Percentiles rank a stretch among this genome's conserved stretches.
Evolutionary conservation across 2,888 invertebrate genomes (phyloP).

Genomic region (Hermodice carunculata): DNA sequence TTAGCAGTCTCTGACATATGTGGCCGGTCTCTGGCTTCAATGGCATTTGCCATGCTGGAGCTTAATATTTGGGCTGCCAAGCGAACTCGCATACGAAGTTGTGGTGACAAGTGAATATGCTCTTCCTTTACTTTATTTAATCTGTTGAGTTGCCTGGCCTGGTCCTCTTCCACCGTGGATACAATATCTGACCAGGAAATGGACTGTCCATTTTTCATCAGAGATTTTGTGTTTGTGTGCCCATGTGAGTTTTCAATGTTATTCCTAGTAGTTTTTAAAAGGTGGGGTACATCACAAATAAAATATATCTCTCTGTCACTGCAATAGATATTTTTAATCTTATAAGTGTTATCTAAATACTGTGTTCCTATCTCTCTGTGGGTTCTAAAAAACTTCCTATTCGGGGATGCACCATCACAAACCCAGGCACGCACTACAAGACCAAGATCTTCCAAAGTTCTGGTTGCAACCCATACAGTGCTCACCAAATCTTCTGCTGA

Average conservation of each 20-base stretch:
- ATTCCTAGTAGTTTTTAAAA: slow-evolving; percentile 5
- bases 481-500: not conserved
- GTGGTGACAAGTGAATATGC: slow-evolving; percentile 6
- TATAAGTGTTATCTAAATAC: not conserved
- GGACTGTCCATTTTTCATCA: not conserved
- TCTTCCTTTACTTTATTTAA: not conserved
- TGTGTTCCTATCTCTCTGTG: not conserved
- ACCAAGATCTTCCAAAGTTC: not conserved
- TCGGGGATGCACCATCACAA: slow-evolving; percentile 12
- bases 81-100: slow-evolving; percentile 2
- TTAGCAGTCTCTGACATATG: not conserved
- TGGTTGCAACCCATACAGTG: not conserved
- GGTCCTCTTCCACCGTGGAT: not conserved
- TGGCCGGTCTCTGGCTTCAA: not conserved
- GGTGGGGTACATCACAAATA: slow-evolving; percentile 10
- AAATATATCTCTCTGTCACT: slow-evolving; percentile 3
- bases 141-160: not conserved
- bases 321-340: not conserved
- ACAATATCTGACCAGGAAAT: not conserved
- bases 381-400: slow-evolving; percentile 10
- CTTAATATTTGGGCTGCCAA: slow-evolving; percentile 6
- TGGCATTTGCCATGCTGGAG: slow-evolving; percentile 4
- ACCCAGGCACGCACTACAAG: not conserved
- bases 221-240: slow-evolving; percentile 3
- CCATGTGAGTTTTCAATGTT: slow-evolving; percentile 5